Percentiles rank a stretch among this genome's conserved stretches.
phyloP scores from a whole-genome alignment of 2,888 invertebrate genomes.

The Apoderus coryli region DNA sequence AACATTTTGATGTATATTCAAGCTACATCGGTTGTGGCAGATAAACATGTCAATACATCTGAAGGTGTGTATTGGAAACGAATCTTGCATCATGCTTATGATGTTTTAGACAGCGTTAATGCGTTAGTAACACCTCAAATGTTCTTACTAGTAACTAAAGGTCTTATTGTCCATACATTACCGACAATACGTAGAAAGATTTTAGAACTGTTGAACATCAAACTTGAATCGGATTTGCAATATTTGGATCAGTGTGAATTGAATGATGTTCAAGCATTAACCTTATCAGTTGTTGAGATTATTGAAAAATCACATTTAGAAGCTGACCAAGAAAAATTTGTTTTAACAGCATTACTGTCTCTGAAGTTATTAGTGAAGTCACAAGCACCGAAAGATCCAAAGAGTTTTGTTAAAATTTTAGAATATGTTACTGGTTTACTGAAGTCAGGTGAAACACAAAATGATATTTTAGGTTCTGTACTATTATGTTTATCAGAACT shows the following conservation, averaged over 20 bases:
- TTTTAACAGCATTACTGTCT: constrained; percentile 71
- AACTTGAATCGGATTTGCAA: constrained; percentile 53
- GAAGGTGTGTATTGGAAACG: constrained; percentile 69
- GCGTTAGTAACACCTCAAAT: constrained; percentile 62
- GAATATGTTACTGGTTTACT: constrained; percentile 50
- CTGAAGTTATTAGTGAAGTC: constrained; percentile 68
- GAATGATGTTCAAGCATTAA: constrained; percentile 37
- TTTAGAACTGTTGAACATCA: constrained; percentile 71
- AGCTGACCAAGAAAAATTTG: constrained; percentile 51
- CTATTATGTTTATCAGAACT: constrained; percentile 68
- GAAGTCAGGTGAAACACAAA: constrained; percentile 35
- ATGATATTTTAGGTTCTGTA: constrained; percentile 56
- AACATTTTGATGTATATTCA: constrained; percentile 53
- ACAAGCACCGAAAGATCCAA: constrained; percentile 50
- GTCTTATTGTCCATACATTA: constrained; percentile 55
- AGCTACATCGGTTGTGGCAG: constrained; percentile 44
- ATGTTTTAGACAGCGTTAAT: constrained; percentile 66
- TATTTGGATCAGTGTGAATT: constrained; percentile 39
- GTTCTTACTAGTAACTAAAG: constrained; percentile 64
- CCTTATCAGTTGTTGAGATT: constrained; percentile 46
- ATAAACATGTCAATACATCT: constrained; percentile 41
- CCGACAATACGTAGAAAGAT: constrained; percentile 62
- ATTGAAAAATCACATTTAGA: constrained; percentile 38
- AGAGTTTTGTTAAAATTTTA: constrained; percentile 55
- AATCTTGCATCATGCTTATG: constrained; percentile 62